Base-by-base conservation (phyloP, 2,888 invertebrate genomes). In the Eupeodes luniger region DNA sequence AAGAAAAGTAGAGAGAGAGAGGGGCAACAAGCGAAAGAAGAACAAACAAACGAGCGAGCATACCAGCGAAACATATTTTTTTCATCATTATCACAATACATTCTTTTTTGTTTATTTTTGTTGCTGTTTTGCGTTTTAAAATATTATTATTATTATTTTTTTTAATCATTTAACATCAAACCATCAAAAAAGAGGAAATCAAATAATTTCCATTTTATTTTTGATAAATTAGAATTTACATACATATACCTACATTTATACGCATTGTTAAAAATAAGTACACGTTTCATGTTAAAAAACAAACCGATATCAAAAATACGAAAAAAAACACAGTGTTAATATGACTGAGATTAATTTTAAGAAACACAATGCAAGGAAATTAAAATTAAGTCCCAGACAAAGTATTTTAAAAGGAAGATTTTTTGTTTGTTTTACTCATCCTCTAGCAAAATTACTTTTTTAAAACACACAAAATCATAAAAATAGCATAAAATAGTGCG, bases 231-330 rank as follows among this genome's bases (percentile, higher is more conserved):
- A 70, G 47, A 78, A 55, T 49, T 55, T 49, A 47, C 47, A 67
- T 67, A 64, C 64, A 64, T 64, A 64, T 6, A 62, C 40, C 55
- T 27, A 59, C 27, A 19, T 59, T 27, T 40, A 79, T 75, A 69
- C 64, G 61, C 36, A 70, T 79, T 86, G 79, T 79, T 86, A 86
- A 70, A 72, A 70, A 72, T 66, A 75, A 64, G 70, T 72, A 44
- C 57, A 72, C 19, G 55, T 79, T 79, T 36, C 70, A 83, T 83
- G 57, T 79, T 76, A 69, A 64, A 69, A 64, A 61, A 51, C 51
- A 51, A 61, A 76, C 51, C 11, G 64, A 67, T 34, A 34, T 40
- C 27, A 27, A 27, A 27, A 27, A 27, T 27, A 27, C 27, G 19
- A 27, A 27, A 27, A 27, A 27, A 27, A 53, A 70, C 44, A 61